Conservation (phyloP, 2,113 vertebrate species). For the Mastomys coucha region DNA sequence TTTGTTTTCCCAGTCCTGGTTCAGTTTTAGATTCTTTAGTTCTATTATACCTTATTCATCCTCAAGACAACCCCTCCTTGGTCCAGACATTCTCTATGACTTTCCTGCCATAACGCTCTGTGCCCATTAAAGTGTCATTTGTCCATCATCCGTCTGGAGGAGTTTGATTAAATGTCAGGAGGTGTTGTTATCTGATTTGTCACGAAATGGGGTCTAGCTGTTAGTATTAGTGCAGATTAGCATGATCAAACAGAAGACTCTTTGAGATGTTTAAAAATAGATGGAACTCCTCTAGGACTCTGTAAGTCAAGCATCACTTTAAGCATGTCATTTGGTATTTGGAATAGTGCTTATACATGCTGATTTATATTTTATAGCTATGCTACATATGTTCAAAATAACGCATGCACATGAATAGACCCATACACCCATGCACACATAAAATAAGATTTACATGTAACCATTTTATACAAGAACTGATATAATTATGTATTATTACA, state of each 20-base stretch:
- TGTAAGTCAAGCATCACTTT: not conserved
- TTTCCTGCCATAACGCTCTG: not conserved
- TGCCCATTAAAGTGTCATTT: not conserved
- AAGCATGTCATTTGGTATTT: not conserved
- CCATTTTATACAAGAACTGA: not conserved
- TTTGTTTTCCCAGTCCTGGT: not conserved
- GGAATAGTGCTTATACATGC: not conserved
- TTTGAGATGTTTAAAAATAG: not conserved
- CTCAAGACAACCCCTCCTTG: not conserved
- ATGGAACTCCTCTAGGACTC: not conserved
- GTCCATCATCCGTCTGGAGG: not conserved
- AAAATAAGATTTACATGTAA: not conserved
- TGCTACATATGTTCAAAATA: not conserved
- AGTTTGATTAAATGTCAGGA: slow-evolving; percentile 37
- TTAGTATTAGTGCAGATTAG: not conserved
- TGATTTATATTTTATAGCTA: not conserved
- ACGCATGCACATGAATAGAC: not conserved
- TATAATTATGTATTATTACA: not conserved
- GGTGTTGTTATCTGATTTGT: not conserved
- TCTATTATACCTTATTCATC: not conserved
- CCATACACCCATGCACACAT: not conserved
- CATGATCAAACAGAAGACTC: not conserved
- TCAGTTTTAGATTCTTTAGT: not conserved
- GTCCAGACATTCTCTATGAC: not conserved
- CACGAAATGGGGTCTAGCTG: not conserved